Conservation (phyloP, 2,113 vertebrate genomes). For the Calidris pygmaea region DNA sequence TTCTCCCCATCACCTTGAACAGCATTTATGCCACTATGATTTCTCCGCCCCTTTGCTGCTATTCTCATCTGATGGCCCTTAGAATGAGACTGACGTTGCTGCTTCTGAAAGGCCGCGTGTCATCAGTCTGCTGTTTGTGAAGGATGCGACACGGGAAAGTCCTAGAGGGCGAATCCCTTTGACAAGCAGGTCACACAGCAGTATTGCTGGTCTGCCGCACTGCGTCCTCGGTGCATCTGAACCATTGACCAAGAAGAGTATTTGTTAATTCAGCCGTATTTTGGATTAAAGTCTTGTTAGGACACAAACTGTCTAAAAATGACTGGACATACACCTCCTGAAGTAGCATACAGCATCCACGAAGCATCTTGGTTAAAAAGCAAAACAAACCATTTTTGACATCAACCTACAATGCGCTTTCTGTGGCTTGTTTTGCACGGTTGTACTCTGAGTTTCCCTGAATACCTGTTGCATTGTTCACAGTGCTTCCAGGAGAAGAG, state of each 20-base stretch:
- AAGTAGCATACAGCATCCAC: not conserved
- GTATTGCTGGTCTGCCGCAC: not conserved
- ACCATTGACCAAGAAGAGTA: not conserved
- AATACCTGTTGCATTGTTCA: not conserved
- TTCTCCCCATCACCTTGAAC: not conserved
- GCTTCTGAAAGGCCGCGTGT: not conserved
- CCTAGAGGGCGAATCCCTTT: not conserved
- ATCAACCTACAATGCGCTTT: accelerated
- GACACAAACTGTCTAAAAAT: not conserved
- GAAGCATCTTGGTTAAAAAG: not conserved
- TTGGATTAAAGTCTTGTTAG: not conserved
- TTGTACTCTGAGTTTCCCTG: not conserved
- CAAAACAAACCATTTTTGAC: not conserved
- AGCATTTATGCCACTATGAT: not conserved
- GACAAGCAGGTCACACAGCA: not conserved
- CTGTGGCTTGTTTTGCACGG: accelerated
- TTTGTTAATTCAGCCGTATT: not conserved
- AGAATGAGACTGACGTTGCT: not conserved
- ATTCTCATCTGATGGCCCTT: not conserved
- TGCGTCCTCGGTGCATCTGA: accelerated
- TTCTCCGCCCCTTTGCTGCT: not conserved
- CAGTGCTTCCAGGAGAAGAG: not conserved
- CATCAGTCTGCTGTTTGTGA: not conserved
- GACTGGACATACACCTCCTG: not conserved
- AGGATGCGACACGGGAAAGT: accelerated